A percentile compares a stretch with the other conserved stretches of the same genome.
phyloP scores from a whole-genome alignment of 2,113 vertebrate species.

The Corythornis vintsioides region DNA sequence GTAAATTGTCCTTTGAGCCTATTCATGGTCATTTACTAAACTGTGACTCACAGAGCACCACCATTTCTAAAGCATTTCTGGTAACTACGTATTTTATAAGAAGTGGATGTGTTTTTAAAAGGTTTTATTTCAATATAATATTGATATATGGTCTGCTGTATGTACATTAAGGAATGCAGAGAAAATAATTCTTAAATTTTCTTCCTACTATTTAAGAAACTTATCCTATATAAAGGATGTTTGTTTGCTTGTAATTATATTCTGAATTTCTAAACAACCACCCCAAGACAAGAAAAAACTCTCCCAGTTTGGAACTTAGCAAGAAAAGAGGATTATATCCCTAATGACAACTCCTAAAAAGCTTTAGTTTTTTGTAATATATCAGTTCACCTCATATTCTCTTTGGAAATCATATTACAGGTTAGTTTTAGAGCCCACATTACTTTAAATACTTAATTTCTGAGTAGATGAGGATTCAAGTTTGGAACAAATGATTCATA shows the following conservation, averaged over 20 bases:
- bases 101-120: neutral
- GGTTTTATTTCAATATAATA: neutral
- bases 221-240: neutral
- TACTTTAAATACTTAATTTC: neutral
- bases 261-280: neutral
- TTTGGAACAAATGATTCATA: constrained; percentile 1
- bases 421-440: neutral
- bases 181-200: neutral
- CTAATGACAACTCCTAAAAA: neutral
- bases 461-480: neutral
- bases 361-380: neutral
- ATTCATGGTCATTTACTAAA: neutral
- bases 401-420: neutral
- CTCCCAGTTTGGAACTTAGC: neutral
- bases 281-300: neutral
- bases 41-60: neutral
- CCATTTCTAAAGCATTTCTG: neutral
- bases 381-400: neutral
- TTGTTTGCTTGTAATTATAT: neutral
- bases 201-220: neutral
- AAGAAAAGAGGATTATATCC: neutral
- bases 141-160: neutral
- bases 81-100: neutral
- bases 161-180: neutral
- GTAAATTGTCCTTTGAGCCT: neutral